Percentiles rank a stretch among this genome's conserved stretches.
Conservation (phyloP, 2,797 vertebrate species). For the Oceanodroma leucorhoa region DNA sequence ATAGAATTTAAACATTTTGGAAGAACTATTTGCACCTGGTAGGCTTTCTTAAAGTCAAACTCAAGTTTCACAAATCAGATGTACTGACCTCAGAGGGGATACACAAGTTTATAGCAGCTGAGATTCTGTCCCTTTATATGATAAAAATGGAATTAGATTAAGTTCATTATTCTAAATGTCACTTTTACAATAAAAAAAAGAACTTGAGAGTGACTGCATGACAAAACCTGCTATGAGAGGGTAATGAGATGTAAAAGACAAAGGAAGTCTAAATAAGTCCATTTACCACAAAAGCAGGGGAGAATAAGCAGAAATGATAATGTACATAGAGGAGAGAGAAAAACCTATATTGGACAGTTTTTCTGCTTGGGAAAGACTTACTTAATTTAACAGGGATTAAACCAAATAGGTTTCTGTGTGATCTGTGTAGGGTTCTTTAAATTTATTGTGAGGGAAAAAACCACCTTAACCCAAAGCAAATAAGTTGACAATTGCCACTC, state of each 20-base stretch:
- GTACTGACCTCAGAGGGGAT: background rate
- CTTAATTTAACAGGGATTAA: background rate
- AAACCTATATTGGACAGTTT: background rate
- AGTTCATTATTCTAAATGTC: conserved; percentile 43
- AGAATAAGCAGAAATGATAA: conserved; percentile 8
- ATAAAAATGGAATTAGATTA: conserved; percentile 25
- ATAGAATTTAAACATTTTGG: background rate
- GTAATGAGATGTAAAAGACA: conserved; percentile 9
- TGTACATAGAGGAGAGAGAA: background rate
- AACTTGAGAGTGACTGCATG: background rate
- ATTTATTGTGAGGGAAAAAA: background rate
- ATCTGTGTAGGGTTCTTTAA: background rate
- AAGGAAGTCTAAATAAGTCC: conserved; percentile 27
- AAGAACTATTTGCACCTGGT: background rate
- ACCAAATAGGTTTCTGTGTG: background rate
- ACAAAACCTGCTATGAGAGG: conserved; percentile 31
- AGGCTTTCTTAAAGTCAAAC: background rate
- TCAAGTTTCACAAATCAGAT: background rate
- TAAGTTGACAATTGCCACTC: background rate
- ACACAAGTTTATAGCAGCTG: background rate
- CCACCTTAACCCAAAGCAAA: fast-evolving
- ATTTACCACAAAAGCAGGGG: background rate
- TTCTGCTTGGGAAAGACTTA: background rate
- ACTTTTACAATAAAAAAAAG: conserved; percentile 18
- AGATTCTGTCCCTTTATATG: background rate